Base-by-base conservation (phyloP, 2,113 vertebrate genomes). In the Lipophrys pholis region DNA sequence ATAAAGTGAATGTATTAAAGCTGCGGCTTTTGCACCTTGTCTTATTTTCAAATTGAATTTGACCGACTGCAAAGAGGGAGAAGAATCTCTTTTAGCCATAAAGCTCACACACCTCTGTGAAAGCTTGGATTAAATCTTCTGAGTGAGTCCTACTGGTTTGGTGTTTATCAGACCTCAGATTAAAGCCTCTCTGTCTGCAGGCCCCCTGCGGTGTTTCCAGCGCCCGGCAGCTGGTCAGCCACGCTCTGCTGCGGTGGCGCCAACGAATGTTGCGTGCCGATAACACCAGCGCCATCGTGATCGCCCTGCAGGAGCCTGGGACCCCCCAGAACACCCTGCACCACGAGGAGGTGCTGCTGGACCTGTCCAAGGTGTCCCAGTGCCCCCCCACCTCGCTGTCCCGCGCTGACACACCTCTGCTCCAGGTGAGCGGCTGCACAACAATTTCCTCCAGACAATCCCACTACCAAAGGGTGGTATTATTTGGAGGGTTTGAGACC, bases 281-380 rank as follows among this genome's bases (percentile, higher is more conserved):
- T 86, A 99, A 99, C 89, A 99, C 97, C 6, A 98, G 97, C 8
- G 96, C 95, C 84, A 97, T 99, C 4, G 97, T 99, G 0, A 96
- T 99, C 85, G 94, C 95, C 70, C 93, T 99, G 78, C 94, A 95
- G 2, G 93, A 96, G 0, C 61, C 90, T 0, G 93, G 91, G 1
- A 90, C 84, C 0, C 82, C 80, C 48, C 91, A 89, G 56, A 91
- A 90, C 49, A 77, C 79, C 46, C 82, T 95, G 79, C 92, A 93
- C 71, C 90, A 81, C 0, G 95, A 97, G 49, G 96, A 98, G 53
- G 95, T 97, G 73, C 89, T 98, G 51, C 94, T 98, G 8, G 95
- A 97, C 86, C 86, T 98, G 67, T 90, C 95, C 1, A 95, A 97
- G 54, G 91, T 94, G 12, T 94, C 95, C 58, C 94, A 96, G 5